Conservation (phyloP, 2,888 invertebrate species). For the Nomada fabriciana region DNA sequence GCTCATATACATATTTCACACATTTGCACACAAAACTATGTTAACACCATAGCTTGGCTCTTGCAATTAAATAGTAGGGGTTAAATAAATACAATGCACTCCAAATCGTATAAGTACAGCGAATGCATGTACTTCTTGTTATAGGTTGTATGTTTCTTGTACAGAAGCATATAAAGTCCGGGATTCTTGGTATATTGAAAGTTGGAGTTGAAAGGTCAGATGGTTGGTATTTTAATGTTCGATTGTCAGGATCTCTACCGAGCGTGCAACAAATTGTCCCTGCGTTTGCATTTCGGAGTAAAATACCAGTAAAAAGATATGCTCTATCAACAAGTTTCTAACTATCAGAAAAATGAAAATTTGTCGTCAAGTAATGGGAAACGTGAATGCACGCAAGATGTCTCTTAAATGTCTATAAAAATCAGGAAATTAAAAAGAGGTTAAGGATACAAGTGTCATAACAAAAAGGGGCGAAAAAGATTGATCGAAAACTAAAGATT, state of each 20-base stretch:
- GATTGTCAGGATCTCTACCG: neutral
- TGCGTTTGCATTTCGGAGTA: neutral
- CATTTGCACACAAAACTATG: neutral
- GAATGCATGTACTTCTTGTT: neutral
- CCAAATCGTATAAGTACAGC: neutral
- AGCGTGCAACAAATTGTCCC: neutral
- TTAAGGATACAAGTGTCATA: too few species aligned
- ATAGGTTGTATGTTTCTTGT: conserved; percentile 5
- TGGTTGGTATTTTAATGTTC: neutral
- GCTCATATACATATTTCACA: neutral
- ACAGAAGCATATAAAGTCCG: neutral
- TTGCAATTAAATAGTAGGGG: neutral
- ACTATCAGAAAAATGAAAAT: too few species aligned
- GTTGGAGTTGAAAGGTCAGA: conserved; percentile 7
- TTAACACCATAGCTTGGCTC: neutral
- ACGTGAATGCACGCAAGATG: too few species aligned
- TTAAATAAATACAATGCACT: neutral
- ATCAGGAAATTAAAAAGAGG: too few species aligned
- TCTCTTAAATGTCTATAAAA: too few species aligned
- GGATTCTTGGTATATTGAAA: neutral
- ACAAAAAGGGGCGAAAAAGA: too few species aligned
- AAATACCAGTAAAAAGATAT: neutral
- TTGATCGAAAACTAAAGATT: too few species aligned
- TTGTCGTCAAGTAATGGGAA: too few species aligned
- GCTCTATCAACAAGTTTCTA: too few species aligned